Percentiles rank a stretch among this genome's conserved stretches.
phyloP scores from a whole-genome alignment of 2,888 invertebrate genomes.

The Aphrophora alni region DNA sequence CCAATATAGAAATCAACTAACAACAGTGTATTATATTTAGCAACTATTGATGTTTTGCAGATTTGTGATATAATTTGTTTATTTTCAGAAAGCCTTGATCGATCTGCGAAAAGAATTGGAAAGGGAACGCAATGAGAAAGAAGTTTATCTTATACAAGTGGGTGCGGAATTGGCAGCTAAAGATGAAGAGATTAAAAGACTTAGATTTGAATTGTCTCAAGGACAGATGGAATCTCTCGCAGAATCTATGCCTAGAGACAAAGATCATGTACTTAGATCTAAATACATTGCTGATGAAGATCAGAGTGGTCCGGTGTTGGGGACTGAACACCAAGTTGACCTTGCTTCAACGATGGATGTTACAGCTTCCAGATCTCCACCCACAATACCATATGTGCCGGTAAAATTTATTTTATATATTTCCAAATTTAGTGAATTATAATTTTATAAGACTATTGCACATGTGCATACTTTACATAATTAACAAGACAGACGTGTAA shows the following conservation, averaged over 20 bases:
- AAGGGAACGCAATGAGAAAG: conserved; percentile 19
- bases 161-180: conserved; percentile 22
- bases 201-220: neutral
- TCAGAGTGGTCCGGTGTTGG: neutral
- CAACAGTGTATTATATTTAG: too few relatives aligned
- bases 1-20: too few relatives aligned
- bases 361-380: conserved; percentile 8
- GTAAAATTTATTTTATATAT: neutral
- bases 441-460: too few relatives aligned
- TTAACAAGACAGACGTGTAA: neutral
- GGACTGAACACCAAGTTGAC: conserved; percentile 31
- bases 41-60: too few relatives aligned
- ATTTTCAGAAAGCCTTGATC: conserved; percentile 24
- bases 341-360: conserved; percentile 19
- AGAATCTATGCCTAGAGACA: neutral
- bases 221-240: neutral
- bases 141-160: neutral
- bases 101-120: conserved; percentile 14
- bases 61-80: too few relatives aligned
- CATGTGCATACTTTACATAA: neutral
- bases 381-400: neutral
- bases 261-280: neutral
- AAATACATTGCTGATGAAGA: neutral
- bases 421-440: too few relatives aligned
- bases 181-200: neutral